Base-by-base conservation (phyloP, 92 coral and sea anemone genomes). In the Zoanthus gigantus region DNA sequence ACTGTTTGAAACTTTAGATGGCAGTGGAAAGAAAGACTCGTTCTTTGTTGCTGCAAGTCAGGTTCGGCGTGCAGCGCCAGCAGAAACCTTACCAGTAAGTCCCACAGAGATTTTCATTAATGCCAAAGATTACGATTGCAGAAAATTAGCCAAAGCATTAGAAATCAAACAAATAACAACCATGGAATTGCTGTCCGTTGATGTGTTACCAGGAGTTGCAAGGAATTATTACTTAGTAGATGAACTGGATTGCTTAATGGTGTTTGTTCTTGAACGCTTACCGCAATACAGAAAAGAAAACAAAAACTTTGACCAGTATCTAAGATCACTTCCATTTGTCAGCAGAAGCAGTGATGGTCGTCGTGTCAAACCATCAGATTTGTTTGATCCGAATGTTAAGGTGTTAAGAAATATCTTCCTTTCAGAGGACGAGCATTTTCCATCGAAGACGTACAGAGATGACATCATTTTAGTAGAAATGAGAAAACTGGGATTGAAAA, bases 321-420 rank as follows among this genome's bases (percentile, higher is more conserved):
- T 91, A 29, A 91, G 72, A 68, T 42, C 6, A 0, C 56, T 91
- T 10, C 86, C 82, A 17, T 88, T 91, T 54, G 91, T 91, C 11
- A 50, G 91, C 57, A 88, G 78, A 5, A 69, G 45, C 28, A 56
- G 13, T n/a, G 73, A 50, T 30, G 74, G 89, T 5, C 42, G 34
- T 84, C 91, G 89, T 7, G 75, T 71, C 11, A 56, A 57, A 32
- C 79, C 93, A 16, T 48, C 17, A 16, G 89, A 88, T 5, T 37
- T 91, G 47, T 91, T 91, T 77, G 93, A 91, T 83, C 93, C 93
- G n/a, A 88, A 79, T 52, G 56, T 67, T 7, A 78, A 68, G 17
- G 30, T 66, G 28, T 28, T 88, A 7, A 47, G 47, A n/a, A 30
- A n/a, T 9, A 57, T 91, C 46, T 88, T 91, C 45, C 84, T 71